These are phyloP conservation scores for Drosophila biarmipes DNA, from an alignment of 1,140 invertebrate species.

Conservation along the genomic window DNA sequence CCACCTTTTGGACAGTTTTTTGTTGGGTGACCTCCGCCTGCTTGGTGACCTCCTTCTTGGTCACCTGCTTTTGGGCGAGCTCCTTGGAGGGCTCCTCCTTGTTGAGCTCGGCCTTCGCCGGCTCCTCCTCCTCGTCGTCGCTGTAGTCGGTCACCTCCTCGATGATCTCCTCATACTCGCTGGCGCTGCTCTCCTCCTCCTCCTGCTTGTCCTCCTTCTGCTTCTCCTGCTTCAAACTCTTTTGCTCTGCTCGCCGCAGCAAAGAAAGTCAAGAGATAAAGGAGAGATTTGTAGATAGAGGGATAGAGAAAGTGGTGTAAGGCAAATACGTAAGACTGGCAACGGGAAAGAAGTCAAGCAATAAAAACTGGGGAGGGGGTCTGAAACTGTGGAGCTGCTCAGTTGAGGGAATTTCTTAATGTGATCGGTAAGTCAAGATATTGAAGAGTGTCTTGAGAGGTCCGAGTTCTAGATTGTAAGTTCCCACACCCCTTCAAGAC, in stretches of 20 bases:
- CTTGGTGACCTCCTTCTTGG: conserved; percentile 51
- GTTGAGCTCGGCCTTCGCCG: not conserved
- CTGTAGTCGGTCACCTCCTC: conserved; percentile 81
- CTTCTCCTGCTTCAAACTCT: conserved; percentile 51
- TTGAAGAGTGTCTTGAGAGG: not conserved
- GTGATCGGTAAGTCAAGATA: not conserved
- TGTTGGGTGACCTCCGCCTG: conserved; percentile 18
- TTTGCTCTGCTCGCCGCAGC: conserved; percentile 55
- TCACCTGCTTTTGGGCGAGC: conserved; percentile 22
- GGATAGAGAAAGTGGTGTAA: conserved; percentile 12
- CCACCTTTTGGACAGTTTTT: conserved; percentile 20
- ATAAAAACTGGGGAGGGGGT: conserved; percentile 1
- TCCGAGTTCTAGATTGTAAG: too few species aligned
- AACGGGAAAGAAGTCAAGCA: conserved; percentile 43
- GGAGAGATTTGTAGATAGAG: conserved; percentile 28
- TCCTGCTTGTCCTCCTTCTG: conserved; percentile 33
- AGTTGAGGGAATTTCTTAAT: not conserved
- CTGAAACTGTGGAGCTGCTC: not conserved
- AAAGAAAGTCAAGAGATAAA: conserved; percentile 19
- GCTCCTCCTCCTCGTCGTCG: conserved; percentile 64
- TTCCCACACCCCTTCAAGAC: not conserved
- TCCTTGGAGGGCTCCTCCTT: conserved; percentile 19
- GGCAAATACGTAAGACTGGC: conserved; percentile 1
- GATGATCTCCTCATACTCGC: conserved; percentile 83
- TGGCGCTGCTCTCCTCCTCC: conserved; percentile 78